Evolutionary conservation across 2,888 invertebrate genomes (phyloP), one percentile per base, ranked within the genome.

Genomic region (Chrysomela aeneicollis): DNA sequence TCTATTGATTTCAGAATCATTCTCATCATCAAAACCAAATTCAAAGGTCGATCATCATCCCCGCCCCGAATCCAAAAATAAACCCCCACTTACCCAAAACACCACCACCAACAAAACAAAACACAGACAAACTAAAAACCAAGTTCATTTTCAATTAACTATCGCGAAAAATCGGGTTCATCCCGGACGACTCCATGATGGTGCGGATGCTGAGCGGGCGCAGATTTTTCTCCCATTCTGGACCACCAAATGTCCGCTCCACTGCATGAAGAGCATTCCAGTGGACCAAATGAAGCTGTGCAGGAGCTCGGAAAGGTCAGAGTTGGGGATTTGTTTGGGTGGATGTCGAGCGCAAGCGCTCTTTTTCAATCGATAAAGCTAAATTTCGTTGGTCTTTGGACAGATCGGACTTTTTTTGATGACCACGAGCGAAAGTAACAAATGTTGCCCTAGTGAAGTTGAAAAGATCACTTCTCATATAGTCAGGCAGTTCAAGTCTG

Each of bases 151-250:
- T 66, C 47, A 61, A 62, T 70, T 64, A 64, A 47, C 42, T 61
- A 53, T 52, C 51, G 42, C 52, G 42, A 67, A 67, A 68, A 71
- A 67, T 61, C 49, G 5, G 47, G 52, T 58, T 65, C 59, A 55
- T 65, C 62, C 42, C 51, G 61, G 67, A 61, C 15, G 30, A 65
- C 71, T 78, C 74, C 76, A 76, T 76, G 61, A 71, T 76, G 76
- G 76, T 73, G 76, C 77, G 76, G 76, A 77, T 73, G 76, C 77
- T 76, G 19, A 58, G 53, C 37, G 30, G 30, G 26, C 22, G 55
- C 47, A 42, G 47, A 17, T 30, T 55, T 46, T 46, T 26, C 10
- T 26, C 15, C 18, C 22, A 46, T 57, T 47, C 17, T 47, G 17
- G 32, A 26, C 46, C 42, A 26, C 42, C n/a, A 52, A 52, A 50